Evolutionary conservation across 2,797 vertebrate genomes (phyloP).

Genomic region (Tympanoctomys barrerae): DNA sequence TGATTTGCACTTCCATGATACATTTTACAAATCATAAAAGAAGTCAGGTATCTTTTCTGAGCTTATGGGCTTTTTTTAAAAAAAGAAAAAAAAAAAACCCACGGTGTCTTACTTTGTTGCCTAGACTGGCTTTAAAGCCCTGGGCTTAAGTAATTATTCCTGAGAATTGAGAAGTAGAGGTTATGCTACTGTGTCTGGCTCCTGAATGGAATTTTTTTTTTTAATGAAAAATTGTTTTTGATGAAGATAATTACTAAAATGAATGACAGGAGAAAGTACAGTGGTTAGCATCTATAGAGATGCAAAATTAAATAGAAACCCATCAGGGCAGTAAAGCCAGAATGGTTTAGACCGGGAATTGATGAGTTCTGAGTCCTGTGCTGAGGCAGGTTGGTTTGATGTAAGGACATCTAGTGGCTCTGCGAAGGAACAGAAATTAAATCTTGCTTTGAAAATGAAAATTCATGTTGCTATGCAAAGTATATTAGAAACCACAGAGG

Average conservation of each 20-base stretch:
- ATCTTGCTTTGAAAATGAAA: slow-evolving; percentile 34
- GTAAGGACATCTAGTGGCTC: not conserved
- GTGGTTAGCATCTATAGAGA: not conserved
- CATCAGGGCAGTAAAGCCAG: not conserved
- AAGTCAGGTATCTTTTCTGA: not conserved
- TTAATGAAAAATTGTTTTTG: not conserved
- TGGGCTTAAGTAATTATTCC: not conserved
- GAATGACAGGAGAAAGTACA: not conserved
- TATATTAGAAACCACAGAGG: not conserved
- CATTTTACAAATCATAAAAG: slow-evolving; percentile 3
- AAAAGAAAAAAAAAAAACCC: too few species aligned
- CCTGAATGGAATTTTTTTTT: not conserved
- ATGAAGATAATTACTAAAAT: not conserved
- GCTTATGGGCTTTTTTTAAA: not conserved
- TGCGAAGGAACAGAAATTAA: slow-evolving; percentile 1
- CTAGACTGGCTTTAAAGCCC: not conserved
- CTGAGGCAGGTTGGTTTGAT: not conserved
- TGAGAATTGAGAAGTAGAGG: not conserved
- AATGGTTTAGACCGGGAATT: not conserved
- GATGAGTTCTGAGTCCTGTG: not conserved
- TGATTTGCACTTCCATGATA: not conserved
- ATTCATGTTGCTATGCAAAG: not conserved
- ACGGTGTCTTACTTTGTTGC: not conserved
- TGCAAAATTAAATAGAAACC: not conserved
- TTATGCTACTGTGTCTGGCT: not conserved